Base-by-base conservation (phyloP, 2,888 invertebrate species). In the Stictocephala bisonia region DNA sequence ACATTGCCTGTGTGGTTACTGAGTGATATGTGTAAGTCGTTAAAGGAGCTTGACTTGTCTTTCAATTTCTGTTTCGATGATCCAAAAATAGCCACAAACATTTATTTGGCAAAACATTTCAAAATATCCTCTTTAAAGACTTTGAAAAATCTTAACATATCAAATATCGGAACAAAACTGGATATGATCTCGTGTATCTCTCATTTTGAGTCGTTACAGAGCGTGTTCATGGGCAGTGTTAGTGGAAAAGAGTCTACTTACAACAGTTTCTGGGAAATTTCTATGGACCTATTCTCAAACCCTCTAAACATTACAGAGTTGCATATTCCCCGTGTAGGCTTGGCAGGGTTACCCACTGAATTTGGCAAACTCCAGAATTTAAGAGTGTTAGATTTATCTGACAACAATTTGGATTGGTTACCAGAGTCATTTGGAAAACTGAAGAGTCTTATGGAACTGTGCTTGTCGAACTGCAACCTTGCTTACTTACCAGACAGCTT, bases 21-120 rank as follows among this genome's bases (percentile, higher is more conserved):
- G 3, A 15, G 64, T 26, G 64, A 41, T 2, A n/a, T 26, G 18
- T 64, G 64, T 24, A 35, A 44, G 13, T 24, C 44, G n/a, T 4
- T 64, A 20, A 1, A 2, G n/a, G 64, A 64, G 18, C 24, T 64
- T 11, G 64, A 64, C n/a, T 15, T 64, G 13, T 64, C 64, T 1
- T 64, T 64, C 44, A 64, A 64, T 64, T 64, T 44, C 27, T 64
- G 64, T 26, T 64, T 64, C 13, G 64, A 64, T 26, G 27, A 44
- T 15, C 11, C 13, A 35, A n/a, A 20, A 26, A 3, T 64, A n/a
- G 6, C n/a, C 18, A 11, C 24, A 1, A 6, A 44, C 24, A n/a
- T 64, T 6, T 27, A n/a, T 3, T 22, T 26, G 13, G 2, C 27
- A 11, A 41, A 64, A 22, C 64, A 64, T 26, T 26, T 41, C 40